phyloP scores from a whole-genome alignment of 2,888 invertebrate species.

The Yponomeuta plumbellus region DNA sequence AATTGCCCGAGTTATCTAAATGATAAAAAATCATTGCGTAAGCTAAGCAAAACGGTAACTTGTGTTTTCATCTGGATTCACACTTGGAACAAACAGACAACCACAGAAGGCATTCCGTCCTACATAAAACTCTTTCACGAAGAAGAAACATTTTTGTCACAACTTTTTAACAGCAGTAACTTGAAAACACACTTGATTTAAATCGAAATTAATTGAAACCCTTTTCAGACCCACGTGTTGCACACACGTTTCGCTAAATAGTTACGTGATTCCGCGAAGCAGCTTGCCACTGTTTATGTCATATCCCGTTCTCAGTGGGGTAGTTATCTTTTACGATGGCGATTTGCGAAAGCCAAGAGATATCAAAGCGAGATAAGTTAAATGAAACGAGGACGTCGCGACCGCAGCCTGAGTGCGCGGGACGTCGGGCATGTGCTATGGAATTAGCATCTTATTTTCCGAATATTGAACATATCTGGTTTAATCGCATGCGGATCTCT shows the following conservation, averaged over 20 bases:
- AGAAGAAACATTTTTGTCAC: no score
- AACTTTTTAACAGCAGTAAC: neutral
- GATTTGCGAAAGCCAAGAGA: slow-evolving; percentile 35
- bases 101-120: no score
- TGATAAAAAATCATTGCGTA: no score
- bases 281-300: neutral
- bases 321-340: slow-evolving; percentile 26
- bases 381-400: slow-evolving; percentile 37
- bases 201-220: neutral
- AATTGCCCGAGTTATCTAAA: no score
- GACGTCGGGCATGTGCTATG: slow-evolving; percentile 37
- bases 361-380: slow-evolving; percentile 46
- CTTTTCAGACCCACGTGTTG: neutral
- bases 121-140: no score
- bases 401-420: neutral
- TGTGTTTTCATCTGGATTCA: no score
- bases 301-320: neutral
- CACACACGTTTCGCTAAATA: neutral
- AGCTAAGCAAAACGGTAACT: no score
- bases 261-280: neutral
- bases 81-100: no score
- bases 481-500: slow-evolving; percentile 23
- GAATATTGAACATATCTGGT: slow-evolving; percentile 49
- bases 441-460: slow-evolving; percentile 63
- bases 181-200: neutral